These are phyloP conservation scores for Sphinx pinastri DNA, from an alignment of 2,888 invertebrate genomes.

Conservation along the genomic window DNA sequence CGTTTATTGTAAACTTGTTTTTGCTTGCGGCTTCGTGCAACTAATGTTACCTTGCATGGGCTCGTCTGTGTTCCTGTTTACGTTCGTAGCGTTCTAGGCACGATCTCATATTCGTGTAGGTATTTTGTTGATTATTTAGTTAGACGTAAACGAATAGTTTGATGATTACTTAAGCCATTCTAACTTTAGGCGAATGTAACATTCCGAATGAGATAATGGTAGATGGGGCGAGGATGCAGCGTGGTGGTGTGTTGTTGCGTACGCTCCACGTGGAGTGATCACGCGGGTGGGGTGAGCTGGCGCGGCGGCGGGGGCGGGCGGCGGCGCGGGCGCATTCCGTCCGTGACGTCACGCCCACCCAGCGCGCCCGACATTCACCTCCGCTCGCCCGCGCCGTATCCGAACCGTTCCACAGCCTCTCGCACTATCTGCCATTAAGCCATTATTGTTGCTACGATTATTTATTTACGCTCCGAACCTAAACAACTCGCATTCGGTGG, in stretches of 20 bases:
- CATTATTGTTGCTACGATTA: slow-evolving; percentile 67
- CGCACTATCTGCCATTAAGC: slow-evolving; percentile 70
- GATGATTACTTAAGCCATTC: slow-evolving; percentile 39
- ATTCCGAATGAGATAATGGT: slow-evolving; percentile 28
- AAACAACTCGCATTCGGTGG: slow-evolving; percentile 56
- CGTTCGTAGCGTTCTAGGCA: neutral
- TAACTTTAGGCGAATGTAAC: slow-evolving; percentile 63
- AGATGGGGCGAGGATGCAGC: slow-evolving; percentile 44
- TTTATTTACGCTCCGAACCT: slow-evolving; percentile 63
- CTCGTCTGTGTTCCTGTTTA: slow-evolving; percentile 10
- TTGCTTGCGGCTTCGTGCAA: slow-evolving; percentile 15
- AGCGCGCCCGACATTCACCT: slow-evolving; percentile 79
- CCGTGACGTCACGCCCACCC: slow-evolving; percentile 84
- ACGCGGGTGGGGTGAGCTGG: slow-evolving; percentile 51
- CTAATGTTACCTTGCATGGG: slow-evolving; percentile 24
- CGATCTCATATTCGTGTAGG: neutral
- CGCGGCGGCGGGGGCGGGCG: slow-evolving; percentile 48
- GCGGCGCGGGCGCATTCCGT: slow-evolving; percentile 79
- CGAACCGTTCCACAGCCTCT: slow-evolving; percentile 56
- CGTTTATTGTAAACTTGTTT: slow-evolving; percentile 16
- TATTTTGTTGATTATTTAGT: neutral
- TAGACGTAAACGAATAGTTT: too few relatives aligned
- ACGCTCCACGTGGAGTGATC: slow-evolving; percentile 70
- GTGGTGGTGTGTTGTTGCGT: slow-evolving; percentile 61
- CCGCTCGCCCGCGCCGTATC: slow-evolving; percentile 53